Evolutionary conservation across 2,113 vertebrate species (phyloP).

Genomic region (Lampris megalopsis): DNA sequence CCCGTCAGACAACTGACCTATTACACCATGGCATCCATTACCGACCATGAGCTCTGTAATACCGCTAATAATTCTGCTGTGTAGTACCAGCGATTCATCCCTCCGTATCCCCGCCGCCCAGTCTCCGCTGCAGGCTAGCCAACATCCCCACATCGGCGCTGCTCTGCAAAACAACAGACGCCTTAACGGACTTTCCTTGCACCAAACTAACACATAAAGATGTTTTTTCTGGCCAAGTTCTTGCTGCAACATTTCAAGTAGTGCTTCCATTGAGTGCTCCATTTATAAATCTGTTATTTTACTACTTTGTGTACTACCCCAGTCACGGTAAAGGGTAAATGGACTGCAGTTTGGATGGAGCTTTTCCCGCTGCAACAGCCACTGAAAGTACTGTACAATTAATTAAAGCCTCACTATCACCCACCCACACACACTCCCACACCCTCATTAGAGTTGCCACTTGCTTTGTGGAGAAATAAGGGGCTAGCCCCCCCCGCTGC

Average conservation of each 20-base stretch:
- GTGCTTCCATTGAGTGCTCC: too few relatives aligned
- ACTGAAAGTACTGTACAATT: too few relatives aligned
- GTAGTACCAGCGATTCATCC: conserved; percentile 54
- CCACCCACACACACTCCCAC: conserved; percentile 5
- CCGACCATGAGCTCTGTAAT: conserved; percentile 54
- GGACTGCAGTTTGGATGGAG: too few relatives aligned
- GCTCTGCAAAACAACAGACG: conserved; percentile 40
- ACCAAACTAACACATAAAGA: conserved; percentile 17
- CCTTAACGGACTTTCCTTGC: conserved; percentile 37
- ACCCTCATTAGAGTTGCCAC: not conserved
- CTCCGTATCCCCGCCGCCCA: conserved; percentile 34
- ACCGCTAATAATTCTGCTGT: conserved; percentile 51
- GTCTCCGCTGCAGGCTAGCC: conserved; percentile 52
- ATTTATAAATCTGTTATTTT: too few relatives aligned
- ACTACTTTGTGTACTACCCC: too few relatives aligned
- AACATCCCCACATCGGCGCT: conserved; percentile 47
- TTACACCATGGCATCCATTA: conserved; percentile 57
- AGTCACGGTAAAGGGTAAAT: too few relatives aligned
- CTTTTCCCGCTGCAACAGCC: too few relatives aligned
- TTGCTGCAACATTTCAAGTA: too few relatives aligned
- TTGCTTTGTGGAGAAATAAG: too few relatives aligned
- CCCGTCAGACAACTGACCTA: conserved; percentile 60
- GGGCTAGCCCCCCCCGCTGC: too few relatives aligned
- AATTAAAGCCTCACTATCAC: not conserved
- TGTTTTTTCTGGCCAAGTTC: too few relatives aligned